A percentile compares a stretch with the other conserved stretches of the same genome.
Evolutionary conservation across 2,797 vertebrate genomes (phyloP).

Genomic region (Sebastes trivittatus): DNA sequence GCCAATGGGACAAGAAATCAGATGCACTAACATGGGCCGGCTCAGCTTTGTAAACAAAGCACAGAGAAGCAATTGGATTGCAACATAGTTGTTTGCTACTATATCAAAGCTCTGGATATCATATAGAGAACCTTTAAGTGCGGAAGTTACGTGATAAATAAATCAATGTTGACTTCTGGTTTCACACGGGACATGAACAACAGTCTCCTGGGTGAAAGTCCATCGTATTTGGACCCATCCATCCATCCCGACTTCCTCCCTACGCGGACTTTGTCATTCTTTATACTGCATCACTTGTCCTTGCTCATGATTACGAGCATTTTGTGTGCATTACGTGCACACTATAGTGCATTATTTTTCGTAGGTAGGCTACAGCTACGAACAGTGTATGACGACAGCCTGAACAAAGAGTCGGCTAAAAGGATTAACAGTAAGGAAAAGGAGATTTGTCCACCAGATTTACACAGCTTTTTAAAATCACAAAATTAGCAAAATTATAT

Average conservation of each 20-base stretch:
- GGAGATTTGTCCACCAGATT: not conserved
- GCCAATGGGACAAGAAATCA: no score
- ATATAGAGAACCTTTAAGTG: no score
- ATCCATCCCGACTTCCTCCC: not conserved
- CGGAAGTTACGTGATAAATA: no score
- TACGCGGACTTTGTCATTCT: not conserved
- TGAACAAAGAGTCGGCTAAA: no score
- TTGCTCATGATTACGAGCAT: not conserved
- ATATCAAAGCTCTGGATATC: no score
- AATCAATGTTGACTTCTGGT: not conserved
- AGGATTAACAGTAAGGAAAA: not conserved
- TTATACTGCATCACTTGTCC: not conserved
- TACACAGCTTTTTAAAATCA: not conserved
- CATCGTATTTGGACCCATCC: not conserved
- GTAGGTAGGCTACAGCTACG: accelerated
- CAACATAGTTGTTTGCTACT: no score
- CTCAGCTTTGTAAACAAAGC: no score
- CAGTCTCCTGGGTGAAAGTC: not conserved
- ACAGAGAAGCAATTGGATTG: no score
- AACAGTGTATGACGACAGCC: no score
- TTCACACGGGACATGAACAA: not conserved
- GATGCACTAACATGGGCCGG: no score
- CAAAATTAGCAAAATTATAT: not conserved
- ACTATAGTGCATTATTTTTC: no score
- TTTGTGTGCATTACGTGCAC: no score